Percentiles rank a stretch among this genome's conserved stretches.
phyloP scores from a whole-genome alignment of 2,797 vertebrate genomes.

The Danio albolineatus region DNA sequence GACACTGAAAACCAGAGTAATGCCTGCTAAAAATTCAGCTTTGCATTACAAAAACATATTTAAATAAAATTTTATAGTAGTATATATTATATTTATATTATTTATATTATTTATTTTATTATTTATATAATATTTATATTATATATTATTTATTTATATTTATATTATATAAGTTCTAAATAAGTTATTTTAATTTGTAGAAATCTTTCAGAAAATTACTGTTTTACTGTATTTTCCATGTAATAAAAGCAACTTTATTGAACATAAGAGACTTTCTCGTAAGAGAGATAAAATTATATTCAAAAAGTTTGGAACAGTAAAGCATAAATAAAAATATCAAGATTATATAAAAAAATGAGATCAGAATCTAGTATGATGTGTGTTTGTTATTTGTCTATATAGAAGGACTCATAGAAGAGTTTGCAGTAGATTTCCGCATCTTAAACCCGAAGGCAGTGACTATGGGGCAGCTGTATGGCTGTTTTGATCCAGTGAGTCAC shows the following conservation, averaged over 20 bases:
- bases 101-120: no score
- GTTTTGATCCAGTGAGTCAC: constrained; percentile 90
- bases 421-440: constrained; percentile 85
- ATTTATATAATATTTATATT: no score
- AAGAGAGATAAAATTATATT: no score
- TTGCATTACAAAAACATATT: no score
- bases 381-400: constrained; percentile 23
- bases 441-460: constrained; percentile 96
- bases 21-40: no score
- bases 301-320: neutral
- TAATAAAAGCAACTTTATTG: neutral
- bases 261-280: neutral
- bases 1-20: no score
- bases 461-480: constrained; percentile 93
- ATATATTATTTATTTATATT: no score
- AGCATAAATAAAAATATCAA: neutral
- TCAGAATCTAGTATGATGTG: neutral
- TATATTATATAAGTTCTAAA: no score
- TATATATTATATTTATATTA: no score
- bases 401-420: constrained; percentile 87
- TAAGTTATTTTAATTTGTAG: no score
- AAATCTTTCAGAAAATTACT: no score
- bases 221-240: neutral
- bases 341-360: neutral
- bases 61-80: no score